Evolutionary conservation across 2,113 vertebrate genomes (phyloP).

Genomic region (Cololabis saira): DNA sequence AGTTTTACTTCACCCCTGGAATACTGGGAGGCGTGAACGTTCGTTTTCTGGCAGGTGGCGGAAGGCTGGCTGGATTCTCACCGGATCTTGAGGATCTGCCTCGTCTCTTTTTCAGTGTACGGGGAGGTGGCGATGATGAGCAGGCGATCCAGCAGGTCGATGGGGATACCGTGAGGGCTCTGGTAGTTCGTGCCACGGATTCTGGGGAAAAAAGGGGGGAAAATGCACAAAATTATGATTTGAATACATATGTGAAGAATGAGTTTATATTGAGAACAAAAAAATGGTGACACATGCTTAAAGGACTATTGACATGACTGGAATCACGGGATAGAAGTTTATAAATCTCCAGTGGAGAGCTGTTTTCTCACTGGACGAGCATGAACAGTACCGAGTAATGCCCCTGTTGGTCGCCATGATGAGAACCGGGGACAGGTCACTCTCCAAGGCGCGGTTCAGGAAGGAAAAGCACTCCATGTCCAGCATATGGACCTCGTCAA

Average conservation of each 20-base stretch:
- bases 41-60: accelerated
- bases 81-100: conserved; percentile 93
- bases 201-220: conserved; percentile 59
- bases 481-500: conserved; percentile 95
- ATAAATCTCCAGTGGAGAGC: too few relatives aligned
- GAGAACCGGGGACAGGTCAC: conserved; percentile 91
- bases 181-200: conserved; percentile 94
- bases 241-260: too few relatives aligned
- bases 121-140: conserved; percentile 91
- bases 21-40: not conserved
- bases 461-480: conserved; percentile 96
- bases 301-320: too few relatives aligned
- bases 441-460: conserved; percentile 92
- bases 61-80: conserved; percentile 56
- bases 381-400: conserved; percentile 86
- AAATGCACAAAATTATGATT: not conserved
- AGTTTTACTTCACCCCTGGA: not conserved
- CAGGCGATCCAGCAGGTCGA: conserved; percentile 91
- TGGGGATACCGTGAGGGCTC: conserved; percentile 92
- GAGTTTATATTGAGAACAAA: too few relatives aligned
- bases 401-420: conserved; percentile 95
- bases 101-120: conserved; percentile 91
- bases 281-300: too few relatives aligned
- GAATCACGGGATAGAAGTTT: too few relatives aligned
- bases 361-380: too few relatives aligned